These are phyloP conservation scores for Stenotaenia linearis DNA, from an alignment of 2,888 invertebrate species.

Conservation along the genomic window DNA sequence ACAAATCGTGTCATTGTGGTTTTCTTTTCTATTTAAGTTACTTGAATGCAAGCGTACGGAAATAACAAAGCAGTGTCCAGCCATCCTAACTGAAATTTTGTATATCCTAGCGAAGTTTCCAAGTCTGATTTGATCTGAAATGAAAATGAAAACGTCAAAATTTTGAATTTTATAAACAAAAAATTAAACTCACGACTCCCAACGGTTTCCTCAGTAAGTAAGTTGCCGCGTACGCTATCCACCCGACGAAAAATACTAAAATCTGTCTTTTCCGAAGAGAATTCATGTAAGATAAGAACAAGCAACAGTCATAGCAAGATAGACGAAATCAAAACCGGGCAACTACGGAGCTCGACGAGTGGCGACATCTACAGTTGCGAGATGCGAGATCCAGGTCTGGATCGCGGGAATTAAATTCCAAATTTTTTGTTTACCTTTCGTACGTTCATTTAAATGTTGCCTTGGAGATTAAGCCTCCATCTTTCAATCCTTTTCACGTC, in stretches of 20 bases:
- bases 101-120: conserved; percentile 45
- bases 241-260: not conserved
- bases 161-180: not conserved
- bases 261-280: not conserved
- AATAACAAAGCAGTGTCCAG: conserved; percentile 50
- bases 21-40: conserved; percentile 34
- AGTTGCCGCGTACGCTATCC: conserved; percentile 10
- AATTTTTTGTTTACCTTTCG: not conserved
- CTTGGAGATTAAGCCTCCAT: not conserved
- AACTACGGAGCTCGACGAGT: no score
- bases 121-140: conserved; percentile 49
- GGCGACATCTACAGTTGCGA: no score
- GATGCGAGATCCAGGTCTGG: no score
- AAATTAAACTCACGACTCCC: not conserved
- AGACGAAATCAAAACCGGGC: no score
- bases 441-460: no score
- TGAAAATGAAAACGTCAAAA: not conserved
- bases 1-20: no score
- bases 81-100: conserved; percentile 48
- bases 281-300: not conserved
- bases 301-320: no score
- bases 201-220: conserved; percentile 26
- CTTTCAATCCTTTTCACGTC: not conserved
- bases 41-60: conserved; percentile 50
- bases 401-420: no score